A percentile compares a stretch with the other conserved stretches of the same genome.
These are phyloP conservation scores for Tetramorium simillimum DNA, from an alignment of 1,140 invertebrate genomes.

Conservation along the genomic window DNA sequence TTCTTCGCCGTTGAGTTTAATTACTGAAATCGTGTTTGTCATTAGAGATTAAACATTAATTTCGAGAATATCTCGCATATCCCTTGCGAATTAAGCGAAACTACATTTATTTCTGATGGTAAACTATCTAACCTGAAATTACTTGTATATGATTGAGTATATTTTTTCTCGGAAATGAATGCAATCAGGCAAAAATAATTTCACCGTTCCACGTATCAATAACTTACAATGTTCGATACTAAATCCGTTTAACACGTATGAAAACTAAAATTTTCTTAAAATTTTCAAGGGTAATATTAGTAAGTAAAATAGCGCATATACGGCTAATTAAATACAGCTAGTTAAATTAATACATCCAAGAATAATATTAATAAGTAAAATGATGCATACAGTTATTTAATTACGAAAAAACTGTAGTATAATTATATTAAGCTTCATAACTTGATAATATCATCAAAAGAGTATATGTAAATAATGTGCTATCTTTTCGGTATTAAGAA, in stretches of 20 bases:
- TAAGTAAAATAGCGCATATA: not conserved
- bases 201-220: not conserved
- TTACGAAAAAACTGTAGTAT: not conserved
- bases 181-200: not conserved
- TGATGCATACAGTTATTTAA: not conserved
- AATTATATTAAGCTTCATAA: not conserved
- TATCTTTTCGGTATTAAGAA: not conserved
- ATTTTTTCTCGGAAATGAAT: not conserved
- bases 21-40: not conserved
- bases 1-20: not conserved
- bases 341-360: not conserved
- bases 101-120: not conserved
- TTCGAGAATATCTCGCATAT: not conserved
- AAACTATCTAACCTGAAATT: not conserved
- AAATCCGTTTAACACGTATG: not conserved
- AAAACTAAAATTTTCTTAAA: not conserved
- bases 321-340: not conserved
- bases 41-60: not conserved
- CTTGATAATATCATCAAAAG: not conserved
- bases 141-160: not conserved
- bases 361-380: not conserved
- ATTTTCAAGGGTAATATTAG: not conserved
- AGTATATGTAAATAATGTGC: too few species aligned
- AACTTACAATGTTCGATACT: not conserved
- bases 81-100: not conserved